Evolutionary conservation across 2,888 invertebrate species (phyloP).

Genomic region (Belgica antarctica): DNA sequence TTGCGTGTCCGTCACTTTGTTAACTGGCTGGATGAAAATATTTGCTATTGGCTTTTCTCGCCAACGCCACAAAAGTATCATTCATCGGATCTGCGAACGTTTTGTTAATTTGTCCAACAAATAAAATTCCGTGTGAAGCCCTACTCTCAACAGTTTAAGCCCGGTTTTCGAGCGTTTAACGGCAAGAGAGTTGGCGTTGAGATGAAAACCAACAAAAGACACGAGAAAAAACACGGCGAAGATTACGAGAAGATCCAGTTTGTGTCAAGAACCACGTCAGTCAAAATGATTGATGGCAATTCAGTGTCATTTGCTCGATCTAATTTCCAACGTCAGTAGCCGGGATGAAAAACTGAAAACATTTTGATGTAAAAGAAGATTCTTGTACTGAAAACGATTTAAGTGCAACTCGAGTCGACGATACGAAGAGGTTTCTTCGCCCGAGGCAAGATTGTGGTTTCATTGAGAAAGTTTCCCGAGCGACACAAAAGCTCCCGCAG

Average conservation of each 20-base stretch:
- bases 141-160: neutral
- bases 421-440: no score
- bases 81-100: conserved; percentile 11
- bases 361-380: neutral
- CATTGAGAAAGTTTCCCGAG: no score
- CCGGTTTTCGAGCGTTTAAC: neutral
- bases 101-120: conserved; percentile 27
- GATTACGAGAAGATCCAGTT: neutral
- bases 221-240: no score
- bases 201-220: no score
- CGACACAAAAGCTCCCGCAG: no score
- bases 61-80: conserved; percentile 14
- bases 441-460: no score
- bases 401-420: conserved; percentile 10
- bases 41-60: neutral
- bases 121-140: conserved; percentile 18
- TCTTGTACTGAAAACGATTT: conserved; percentile 6
- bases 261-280: conserved; percentile 4
- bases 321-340: no score
- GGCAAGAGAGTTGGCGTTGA: neutral
- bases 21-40: neutral
- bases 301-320: conserved; percentile 16
- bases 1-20: neutral
- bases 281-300: conserved; percentile 21
- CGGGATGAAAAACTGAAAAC: no score